Conservation (phyloP, 2,797 vertebrate species). For the Gymnoscopelus braueri region DNA sequence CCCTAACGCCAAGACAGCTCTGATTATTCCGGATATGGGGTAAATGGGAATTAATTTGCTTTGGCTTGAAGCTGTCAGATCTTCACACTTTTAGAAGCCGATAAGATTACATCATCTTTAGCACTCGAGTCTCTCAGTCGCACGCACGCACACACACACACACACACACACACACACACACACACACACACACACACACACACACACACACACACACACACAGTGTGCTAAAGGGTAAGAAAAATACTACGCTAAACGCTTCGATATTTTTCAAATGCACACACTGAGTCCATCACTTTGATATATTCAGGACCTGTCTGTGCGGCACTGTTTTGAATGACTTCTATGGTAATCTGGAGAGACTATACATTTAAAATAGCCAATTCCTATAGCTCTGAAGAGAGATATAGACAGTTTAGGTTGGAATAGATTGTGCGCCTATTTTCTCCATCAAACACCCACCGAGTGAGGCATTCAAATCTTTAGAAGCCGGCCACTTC, state of each 20-base stretch:
- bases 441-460: constrained; percentile 69
- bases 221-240: constrained; percentile 22
- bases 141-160: constrained; percentile 9
- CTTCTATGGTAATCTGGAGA: constrained; percentile 78
- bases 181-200: constrained; percentile 18
- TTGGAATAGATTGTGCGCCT: constrained; percentile 64
- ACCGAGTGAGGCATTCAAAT: constrained; percentile 60
- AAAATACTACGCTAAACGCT: constrained; percentile 48
- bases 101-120: constrained; percentile 45
- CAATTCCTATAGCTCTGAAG: constrained; percentile 73
- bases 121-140: background rate
- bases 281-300: constrained; percentile 63
- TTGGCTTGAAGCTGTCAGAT: constrained; percentile 54
- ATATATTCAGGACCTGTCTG: constrained; percentile 67
- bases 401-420: constrained; percentile 67
- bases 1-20: constrained; percentile 30
- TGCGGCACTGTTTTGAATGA: constrained; percentile 69
- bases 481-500: constrained; percentile 38
- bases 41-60: constrained; percentile 58
- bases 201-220: constrained; percentile 3
- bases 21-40: constrained; percentile 45
- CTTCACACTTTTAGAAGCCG: constrained; percentile 45
- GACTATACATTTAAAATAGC: constrained; percentile 86
- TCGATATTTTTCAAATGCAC: constrained; percentile 59
- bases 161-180: constrained; percentile 1